A percentile compares a stretch with the other conserved stretches of the same genome.
Conservation (phyloP, 1,140 invertebrate genomes). For the Paramacrobiotus metropolitanus region DNA sequence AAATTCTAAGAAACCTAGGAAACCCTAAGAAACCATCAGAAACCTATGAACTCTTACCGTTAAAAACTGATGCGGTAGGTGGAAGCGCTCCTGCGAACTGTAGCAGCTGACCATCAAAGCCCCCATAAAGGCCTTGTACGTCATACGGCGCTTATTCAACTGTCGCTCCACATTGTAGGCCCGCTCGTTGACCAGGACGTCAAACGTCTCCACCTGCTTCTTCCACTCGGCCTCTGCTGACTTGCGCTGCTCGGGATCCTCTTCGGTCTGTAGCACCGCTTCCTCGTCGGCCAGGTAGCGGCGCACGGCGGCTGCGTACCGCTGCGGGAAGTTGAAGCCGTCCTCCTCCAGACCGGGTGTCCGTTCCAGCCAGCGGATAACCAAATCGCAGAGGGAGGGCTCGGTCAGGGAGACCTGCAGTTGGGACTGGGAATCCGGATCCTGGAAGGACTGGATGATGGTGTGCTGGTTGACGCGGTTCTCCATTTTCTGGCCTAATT, state of each 20-base stretch:
- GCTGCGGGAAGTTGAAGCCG: conserved; percentile 79
- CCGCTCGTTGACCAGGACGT: conserved; percentile 58
- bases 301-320: conserved; percentile 53
- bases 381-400: conserved; percentile 52
- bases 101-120: conserved; percentile 94
- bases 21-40: no score
- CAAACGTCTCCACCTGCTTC: conserved; percentile 29
- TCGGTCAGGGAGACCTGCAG: conserved; percentile 39
- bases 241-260: conserved; percentile 9
- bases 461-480: conserved; percentile 65
- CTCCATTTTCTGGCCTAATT: conserved; percentile 62
- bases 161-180: conserved; percentile 49
- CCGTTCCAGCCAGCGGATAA: conserved; percentile 69
- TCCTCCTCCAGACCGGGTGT: conserved; percentile 62
- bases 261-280: conserved; percentile 24
- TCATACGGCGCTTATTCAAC: conserved; percentile 49
- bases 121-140: conserved; percentile 69
- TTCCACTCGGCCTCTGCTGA: conserved; percentile 5
- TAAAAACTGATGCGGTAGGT: conserved; percentile 81
- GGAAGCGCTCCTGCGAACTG: conserved; percentile 80
- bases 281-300: conserved; percentile 43
- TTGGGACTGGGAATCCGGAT: conserved; percentile 12
- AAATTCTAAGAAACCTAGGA: no score
- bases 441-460: conserved; percentile 39
- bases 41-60: conserved; percentile 20